Percentiles rank a stretch among this genome's conserved stretches.
These are phyloP conservation scores for Rhamnusium bicolor DNA, from an alignment of 2,888 invertebrate species.

Conservation along the genomic window DNA sequence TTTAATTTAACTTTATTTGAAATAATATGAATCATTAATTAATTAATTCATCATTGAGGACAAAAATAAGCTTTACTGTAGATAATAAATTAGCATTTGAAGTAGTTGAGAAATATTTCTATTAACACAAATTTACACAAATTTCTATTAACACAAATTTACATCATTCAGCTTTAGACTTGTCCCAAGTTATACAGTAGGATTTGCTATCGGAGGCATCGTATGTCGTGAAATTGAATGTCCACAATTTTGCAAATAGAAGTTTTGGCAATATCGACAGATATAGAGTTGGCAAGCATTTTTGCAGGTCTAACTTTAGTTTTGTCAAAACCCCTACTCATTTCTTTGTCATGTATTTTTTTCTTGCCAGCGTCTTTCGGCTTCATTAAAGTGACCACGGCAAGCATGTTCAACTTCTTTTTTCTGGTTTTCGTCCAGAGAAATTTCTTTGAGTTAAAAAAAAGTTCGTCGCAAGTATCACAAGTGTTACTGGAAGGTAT, in stretches of 20 bases:
- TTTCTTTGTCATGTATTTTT: constrained; percentile 19
- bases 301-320: constrained; percentile 47
- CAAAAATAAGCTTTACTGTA: not conserved
- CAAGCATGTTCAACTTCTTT: constrained; percentile 27
- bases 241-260: constrained; percentile 39
- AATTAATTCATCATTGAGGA: constrained; percentile 2
- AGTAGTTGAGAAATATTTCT: too few relatives aligned
- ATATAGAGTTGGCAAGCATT: constrained; percentile 44
- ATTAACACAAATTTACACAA: too few relatives aligned
- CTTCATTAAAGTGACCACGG: constrained; percentile 35
- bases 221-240: constrained; percentile 36
- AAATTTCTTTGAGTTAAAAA: constrained; percentile 32
- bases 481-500: constrained; percentile 35
- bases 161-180: constrained; percentile 44
- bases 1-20: not conserved
- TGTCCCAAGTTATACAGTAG: constrained; percentile 46
- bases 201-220: constrained; percentile 35
- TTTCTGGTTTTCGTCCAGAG: constrained; percentile 27
- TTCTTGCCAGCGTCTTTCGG: constrained; percentile 31
- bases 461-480: constrained; percentile 29
- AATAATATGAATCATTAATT: not conserved
- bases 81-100: not conserved
- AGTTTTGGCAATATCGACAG: constrained; percentile 33
- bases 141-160: too few relatives aligned
- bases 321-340: constrained; percentile 21